Percentiles rank a stretch among this genome's conserved stretches.
phyloP scores from a whole-genome alignment of 2,888 invertebrate species.

The Yponomeuta evonymella region DNA sequence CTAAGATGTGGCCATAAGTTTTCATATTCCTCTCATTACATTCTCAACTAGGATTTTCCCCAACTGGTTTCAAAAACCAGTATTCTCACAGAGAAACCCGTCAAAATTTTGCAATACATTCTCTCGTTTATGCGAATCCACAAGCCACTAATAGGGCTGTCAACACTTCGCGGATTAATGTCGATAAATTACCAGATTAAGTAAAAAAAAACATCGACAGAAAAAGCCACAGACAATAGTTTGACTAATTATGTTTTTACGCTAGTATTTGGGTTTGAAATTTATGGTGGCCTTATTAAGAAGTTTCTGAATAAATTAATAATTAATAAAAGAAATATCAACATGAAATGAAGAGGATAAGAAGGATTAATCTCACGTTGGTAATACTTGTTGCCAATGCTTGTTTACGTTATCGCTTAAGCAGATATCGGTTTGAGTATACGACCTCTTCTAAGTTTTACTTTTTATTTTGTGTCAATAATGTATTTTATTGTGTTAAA shows the following conservation, averaged over 20 bases:
- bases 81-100: constrained; percentile 25
- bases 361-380: background rate
- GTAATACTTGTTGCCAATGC: too few relatives aligned
- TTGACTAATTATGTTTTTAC: background rate
- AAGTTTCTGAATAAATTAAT: background rate
- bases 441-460: too few relatives aligned
- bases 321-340: background rate
- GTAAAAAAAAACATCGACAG: background rate
- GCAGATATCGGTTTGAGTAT: too few relatives aligned
- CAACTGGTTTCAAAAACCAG: constrained; percentile 30
- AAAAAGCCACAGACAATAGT: background rate
- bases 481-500: too few relatives aligned
- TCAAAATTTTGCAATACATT: constrained; percentile 41
- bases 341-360: background rate
- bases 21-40: constrained; percentile 29
- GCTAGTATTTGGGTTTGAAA: background rate
- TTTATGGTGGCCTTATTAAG: background rate
- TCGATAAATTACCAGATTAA: background rate
- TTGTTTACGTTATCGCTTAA: too few relatives aligned
- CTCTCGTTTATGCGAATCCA: constrained; percentile 33
- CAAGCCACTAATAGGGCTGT: background rate
- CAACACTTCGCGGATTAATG: background rate
- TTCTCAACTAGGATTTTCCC: constrained; percentile 28
- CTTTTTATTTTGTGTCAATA: too few relatives aligned
- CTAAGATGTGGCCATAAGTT: constrained; percentile 23